Conservation (phyloP, 2,888 invertebrate genomes). For the Lithophane leautieri region DNA sequence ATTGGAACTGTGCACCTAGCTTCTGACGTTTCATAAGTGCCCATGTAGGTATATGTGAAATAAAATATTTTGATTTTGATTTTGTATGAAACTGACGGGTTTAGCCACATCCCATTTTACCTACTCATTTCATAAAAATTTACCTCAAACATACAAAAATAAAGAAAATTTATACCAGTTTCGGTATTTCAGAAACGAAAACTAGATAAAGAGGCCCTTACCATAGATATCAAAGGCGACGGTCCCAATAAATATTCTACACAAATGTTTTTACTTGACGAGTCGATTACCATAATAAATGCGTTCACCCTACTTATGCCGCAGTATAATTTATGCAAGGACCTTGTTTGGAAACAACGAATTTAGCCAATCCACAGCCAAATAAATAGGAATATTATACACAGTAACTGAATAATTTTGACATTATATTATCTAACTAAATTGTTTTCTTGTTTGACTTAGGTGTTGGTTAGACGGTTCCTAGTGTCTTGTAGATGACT, state of each 20-base stretch:
- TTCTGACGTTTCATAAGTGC: too few species aligned
- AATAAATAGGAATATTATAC: slow-evolving; percentile 64
- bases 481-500: background rate
- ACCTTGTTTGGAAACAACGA: slow-evolving; percentile 58
- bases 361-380: slow-evolving; percentile 56
- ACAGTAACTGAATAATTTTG: slow-evolving; percentile 54
- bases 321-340: slow-evolving; percentile 62
- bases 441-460: slow-evolving; percentile 28
- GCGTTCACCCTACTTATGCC: slow-evolving; percentile 58
- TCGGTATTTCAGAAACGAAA: background rate
- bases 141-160: background rate
- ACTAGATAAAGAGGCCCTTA: slow-evolving; percentile 30
- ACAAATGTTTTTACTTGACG: slow-evolving; percentile 54
- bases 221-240: slow-evolving; percentile 35
- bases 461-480: background rate
- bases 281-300: slow-evolving; percentile 63
- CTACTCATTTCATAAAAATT: background rate
- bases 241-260: slow-evolving; percentile 51
- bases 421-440: slow-evolving; percentile 32
- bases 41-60: too few species aligned
- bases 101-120: background rate
- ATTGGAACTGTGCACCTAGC: too few species aligned
- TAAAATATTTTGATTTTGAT: too few species aligned
- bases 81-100: too few species aligned
- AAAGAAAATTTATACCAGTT: background rate